Conservation (phyloP, 2,113 vertebrate species). For the Petrocephalus microphthalmus region DNA sequence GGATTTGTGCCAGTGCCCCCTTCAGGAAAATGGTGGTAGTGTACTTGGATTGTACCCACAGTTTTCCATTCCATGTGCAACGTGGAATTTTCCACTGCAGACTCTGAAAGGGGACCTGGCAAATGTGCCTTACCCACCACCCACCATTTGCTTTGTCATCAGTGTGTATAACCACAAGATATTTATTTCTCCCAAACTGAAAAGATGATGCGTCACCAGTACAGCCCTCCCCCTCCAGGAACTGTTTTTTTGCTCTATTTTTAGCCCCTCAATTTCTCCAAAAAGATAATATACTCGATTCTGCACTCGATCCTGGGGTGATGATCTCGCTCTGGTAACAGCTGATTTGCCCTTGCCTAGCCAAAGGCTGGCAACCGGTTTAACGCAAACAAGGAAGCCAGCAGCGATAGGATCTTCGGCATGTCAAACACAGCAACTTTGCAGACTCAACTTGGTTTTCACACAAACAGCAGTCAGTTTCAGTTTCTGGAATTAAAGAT, state of each 20-base stretch:
- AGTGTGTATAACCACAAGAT: not conserved
- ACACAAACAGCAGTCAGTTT: not conserved
- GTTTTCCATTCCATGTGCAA: not conserved
- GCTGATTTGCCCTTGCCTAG: not conserved
- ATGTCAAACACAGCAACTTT: not conserved
- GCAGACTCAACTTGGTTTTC: not conserved
- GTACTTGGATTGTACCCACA: not conserved
- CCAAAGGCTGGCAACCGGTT: not conserved
- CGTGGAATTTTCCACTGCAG: slow-evolving; percentile 20
- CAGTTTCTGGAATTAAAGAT: not conserved
- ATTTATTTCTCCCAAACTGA: not conserved
- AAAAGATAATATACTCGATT: not conserved
- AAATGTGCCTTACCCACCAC: not conserved
- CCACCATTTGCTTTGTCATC: slow-evolving; percentile 25
- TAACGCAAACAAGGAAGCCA: not conserved
- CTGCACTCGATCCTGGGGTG: not conserved
- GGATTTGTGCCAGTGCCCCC: not conserved
- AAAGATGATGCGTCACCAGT: not conserved
- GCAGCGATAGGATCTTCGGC: not conserved
- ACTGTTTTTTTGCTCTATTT: slow-evolving; percentile 26
- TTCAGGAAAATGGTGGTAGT: not conserved
- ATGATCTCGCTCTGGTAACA: not conserved
- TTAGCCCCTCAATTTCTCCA: not conserved
- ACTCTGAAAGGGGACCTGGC: not conserved
- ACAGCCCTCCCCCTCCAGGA: slow-evolving; percentile 29